Conservation (phyloP, 2,888 invertebrate species). For the Orthosia cruda region DNA sequence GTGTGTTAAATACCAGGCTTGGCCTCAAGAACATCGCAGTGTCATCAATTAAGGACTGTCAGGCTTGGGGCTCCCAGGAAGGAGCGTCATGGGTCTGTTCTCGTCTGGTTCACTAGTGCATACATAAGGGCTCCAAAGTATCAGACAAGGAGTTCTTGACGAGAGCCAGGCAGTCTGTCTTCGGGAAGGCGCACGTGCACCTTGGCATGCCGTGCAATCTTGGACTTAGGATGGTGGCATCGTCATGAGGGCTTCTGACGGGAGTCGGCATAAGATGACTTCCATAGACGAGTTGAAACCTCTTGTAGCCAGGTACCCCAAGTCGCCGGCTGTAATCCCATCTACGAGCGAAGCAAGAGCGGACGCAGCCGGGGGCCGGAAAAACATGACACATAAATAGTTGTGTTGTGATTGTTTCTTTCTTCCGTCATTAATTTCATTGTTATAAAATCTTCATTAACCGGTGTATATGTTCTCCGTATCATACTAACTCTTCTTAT, state of each 20-base stretch:
- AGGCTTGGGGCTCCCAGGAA: background rate
- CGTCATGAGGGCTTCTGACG: too few species aligned
- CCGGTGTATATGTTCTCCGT: too few species aligned
- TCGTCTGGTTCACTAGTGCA: background rate
- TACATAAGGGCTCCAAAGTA: background rate
- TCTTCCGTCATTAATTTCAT: too few species aligned
- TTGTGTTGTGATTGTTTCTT: too few species aligned
- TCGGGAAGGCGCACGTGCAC: background rate
- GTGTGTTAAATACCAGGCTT: background rate
- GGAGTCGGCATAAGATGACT: background rate
- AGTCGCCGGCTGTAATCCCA: background rate
- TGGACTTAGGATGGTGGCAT: background rate
- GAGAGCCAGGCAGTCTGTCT: background rate
- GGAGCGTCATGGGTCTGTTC: background rate
- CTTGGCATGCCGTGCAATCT: background rate
- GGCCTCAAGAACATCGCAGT: too few species aligned
- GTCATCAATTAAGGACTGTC: background rate
- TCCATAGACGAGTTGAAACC: background rate
- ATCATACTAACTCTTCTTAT: too few species aligned
- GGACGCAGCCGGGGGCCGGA: too few species aligned
- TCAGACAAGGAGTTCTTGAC: background rate
- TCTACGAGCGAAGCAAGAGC: too few species aligned
- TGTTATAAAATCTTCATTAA: too few species aligned
- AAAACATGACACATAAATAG: too few species aligned
- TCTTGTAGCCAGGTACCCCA: background rate